Evolutionary conservation across 2,797 vertebrate genomes (phyloP).

Genomic region (Chaetophractus vellerosus): DNA sequence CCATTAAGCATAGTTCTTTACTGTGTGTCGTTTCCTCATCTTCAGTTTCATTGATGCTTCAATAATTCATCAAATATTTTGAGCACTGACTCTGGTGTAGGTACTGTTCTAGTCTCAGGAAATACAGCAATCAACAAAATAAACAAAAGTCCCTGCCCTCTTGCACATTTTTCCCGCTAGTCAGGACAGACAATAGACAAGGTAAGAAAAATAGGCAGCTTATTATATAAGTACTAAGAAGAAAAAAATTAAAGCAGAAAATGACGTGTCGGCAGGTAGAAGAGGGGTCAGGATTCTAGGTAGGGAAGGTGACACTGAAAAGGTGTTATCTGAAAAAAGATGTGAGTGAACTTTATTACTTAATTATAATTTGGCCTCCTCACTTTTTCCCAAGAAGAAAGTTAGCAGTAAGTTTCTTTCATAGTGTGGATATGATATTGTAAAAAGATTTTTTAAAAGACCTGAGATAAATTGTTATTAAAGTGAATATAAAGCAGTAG

Average conservation of each 20-base stretch:
- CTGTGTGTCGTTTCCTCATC: not conserved
- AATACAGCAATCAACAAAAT: not conserved
- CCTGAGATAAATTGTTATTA: not conserved
- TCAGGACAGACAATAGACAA: slow-evolving; percentile 41
- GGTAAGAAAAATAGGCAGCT: not conserved
- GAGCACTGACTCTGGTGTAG: not conserved
- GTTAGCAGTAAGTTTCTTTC: not conserved
- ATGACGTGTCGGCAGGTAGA: not conserved
- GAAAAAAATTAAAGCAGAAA: not conserved
- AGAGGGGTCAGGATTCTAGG: not conserved
- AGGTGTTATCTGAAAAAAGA: not conserved
- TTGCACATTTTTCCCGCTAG: not conserved
- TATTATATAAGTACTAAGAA: slow-evolving; percentile 1
- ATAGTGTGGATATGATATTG: not conserved
- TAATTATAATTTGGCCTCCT: not conserved
- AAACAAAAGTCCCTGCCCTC: not conserved
- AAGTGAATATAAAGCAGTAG: not conserved
- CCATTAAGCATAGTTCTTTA: not conserved
- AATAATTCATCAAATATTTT: slow-evolving; percentile 37
- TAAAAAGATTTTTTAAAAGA: not conserved
- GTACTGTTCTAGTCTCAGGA: not conserved
- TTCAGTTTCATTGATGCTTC: not conserved
- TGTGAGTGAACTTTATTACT: slow-evolving; percentile 42
- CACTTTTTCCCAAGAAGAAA: slow-evolving; percentile 3
- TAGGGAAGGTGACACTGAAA: not conserved